Evolutionary conservation across 2,888 invertebrate species (phyloP).

Genomic region (Gymnosoma rotundatum): DNA sequence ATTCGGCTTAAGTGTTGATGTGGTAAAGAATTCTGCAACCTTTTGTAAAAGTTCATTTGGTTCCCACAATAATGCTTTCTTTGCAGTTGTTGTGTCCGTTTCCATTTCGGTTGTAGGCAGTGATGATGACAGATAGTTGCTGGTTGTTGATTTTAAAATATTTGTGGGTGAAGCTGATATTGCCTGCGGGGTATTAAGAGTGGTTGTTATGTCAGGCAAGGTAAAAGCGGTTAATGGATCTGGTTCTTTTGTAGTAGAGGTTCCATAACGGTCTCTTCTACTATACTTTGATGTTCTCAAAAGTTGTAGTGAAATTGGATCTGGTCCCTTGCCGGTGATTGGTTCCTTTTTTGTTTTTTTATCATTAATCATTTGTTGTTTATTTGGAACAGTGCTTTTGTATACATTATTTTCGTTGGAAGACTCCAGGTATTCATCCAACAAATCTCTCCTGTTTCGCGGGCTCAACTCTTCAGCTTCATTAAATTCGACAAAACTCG

Average conservation of each 20-base stretch:
- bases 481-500: conserved; percentile 71
- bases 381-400: not conserved
- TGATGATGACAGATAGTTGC: conserved; percentile 17
- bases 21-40: conserved; percentile 53
- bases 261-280: conserved; percentile 47
- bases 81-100: conserved; percentile 33
- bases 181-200: conserved; percentile 19
- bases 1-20: conserved; percentile 21
- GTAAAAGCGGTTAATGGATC: not conserved
- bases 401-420: conserved; percentile 40
- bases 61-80: conserved; percentile 47
- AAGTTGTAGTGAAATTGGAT: conserved; percentile 31
- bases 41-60: conserved; percentile 54
- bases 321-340: conserved; percentile 17
- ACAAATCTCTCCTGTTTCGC: conserved; percentile 34
- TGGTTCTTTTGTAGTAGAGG: conserved; percentile 9
- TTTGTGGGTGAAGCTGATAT: conserved; percentile 16
- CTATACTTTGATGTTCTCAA: conserved; percentile 74
- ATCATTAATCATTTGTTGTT: conserved; percentile 1
- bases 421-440: not conserved
- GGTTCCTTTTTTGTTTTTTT: conserved; percentile 31
- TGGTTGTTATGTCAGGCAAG: conserved; percentile 7
- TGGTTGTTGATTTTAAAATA: conserved; percentile 28
- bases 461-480: conserved; percentile 29
- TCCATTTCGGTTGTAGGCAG: conserved; percentile 31